These are phyloP conservation scores for Phalera bucephala DNA, from an alignment of 2,888 invertebrate genomes.

Conservation along the genomic window DNA sequence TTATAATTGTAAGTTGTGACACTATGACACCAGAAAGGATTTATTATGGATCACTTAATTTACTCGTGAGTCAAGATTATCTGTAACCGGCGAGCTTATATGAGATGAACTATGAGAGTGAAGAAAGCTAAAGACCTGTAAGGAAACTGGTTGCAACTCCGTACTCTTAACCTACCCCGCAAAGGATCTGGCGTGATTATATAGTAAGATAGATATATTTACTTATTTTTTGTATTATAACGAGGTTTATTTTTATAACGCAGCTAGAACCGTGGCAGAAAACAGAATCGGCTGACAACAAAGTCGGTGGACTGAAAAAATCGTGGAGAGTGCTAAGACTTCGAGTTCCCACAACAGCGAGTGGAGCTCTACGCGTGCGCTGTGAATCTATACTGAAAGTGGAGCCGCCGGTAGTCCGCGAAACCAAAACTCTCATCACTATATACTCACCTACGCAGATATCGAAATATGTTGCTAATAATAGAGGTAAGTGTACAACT, in stretches of 20 bases:
- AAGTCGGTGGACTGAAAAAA: conserved; percentile 63
- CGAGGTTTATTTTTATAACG: conserved; percentile 7
- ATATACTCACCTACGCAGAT: conserved; percentile 67
- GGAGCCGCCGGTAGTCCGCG: conserved; percentile 67
- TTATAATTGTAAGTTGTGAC: too few species aligned
- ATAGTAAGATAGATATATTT: too few species aligned
- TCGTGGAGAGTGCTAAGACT: conserved; percentile 68
- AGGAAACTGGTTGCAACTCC: too few species aligned
- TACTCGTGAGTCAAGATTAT: too few species aligned
- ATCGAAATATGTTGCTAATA: conserved; percentile 74
- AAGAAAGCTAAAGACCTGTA: too few species aligned
- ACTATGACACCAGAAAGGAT: too few species aligned
- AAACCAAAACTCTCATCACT: conserved; percentile 57
- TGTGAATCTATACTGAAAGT: conserved; percentile 66
- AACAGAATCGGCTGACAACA: conserved; percentile 56
- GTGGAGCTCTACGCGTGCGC: conserved; percentile 63
- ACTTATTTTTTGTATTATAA: too few species aligned
- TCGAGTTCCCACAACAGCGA: conserved; percentile 59
- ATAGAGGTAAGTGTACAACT: conserved; percentile 54
- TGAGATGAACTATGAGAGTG: too few species aligned
- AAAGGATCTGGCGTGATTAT: too few species aligned
- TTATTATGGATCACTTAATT: too few species aligned
- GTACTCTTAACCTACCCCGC: too few species aligned
- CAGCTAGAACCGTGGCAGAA: conserved; percentile 73
- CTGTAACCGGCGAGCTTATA: too few species aligned